A percentile compares a stretch with the other conserved stretches of the same genome.
These are phyloP conservation scores for Caenorhabditis doughertyi DNA, from an alignment of 2,888 invertebrate species.

Conservation along the genomic window DNA sequence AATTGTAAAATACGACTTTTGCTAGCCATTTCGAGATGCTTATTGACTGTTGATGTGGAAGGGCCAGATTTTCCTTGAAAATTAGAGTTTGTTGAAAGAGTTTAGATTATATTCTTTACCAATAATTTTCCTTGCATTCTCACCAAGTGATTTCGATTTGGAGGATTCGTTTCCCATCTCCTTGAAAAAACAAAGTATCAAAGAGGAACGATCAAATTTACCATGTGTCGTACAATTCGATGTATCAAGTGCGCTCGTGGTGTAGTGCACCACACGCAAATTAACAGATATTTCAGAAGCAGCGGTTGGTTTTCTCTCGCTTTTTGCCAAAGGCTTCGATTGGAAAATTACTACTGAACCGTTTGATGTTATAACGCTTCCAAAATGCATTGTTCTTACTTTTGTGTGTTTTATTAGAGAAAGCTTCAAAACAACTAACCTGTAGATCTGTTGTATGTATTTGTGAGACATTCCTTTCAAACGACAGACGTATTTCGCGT, in stretches of 20 bases:
- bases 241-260: slow-evolving; percentile 21
- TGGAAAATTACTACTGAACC: too few relatives aligned
- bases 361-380: too few relatives aligned
- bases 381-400: too few relatives aligned
- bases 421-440: background rate
- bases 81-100: background rate
- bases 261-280: background rate
- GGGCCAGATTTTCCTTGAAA: slow-evolving; percentile 74
- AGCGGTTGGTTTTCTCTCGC: too few relatives aligned
- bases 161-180: slow-evolving; percentile 72
- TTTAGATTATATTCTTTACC: slow-evolving; percentile 20
- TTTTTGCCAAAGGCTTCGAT: too few relatives aligned
- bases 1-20: slow-evolving; percentile 96
- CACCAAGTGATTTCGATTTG: slow-evolving; percentile 53
- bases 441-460: slow-evolving; percentile 27
- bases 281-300: background rate
- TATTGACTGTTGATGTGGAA: slow-evolving; percentile 86
- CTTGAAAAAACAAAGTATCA: slow-evolving; percentile 26
- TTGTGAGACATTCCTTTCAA: slow-evolving; percentile 51
- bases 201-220: slow-evolving; percentile 2
- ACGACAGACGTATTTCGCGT: slow-evolving; percentile 41
- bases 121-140: slow-evolving; percentile 48
- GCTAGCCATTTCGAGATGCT: slow-evolving; percentile 94
- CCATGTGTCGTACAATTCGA: slow-evolving; percentile 35
- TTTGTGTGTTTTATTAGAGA: background rate